These are phyloP conservation scores for Cossypha caffra DNA, from an alignment of 2,797 vertebrate species.

Conservation along the genomic window DNA sequence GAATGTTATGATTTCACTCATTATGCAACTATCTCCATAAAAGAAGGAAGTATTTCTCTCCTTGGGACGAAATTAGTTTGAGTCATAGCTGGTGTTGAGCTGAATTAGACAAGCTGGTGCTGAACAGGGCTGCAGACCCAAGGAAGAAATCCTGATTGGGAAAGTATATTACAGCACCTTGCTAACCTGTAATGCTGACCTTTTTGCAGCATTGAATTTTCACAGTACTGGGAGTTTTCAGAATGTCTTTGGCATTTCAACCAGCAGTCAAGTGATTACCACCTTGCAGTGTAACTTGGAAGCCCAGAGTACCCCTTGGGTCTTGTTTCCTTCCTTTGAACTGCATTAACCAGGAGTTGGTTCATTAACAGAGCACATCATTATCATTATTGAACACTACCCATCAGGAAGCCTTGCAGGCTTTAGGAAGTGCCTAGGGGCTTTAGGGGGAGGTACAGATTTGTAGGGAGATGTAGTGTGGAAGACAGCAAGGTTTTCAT, in stretches of 20 bases:
- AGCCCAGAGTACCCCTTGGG: background rate
- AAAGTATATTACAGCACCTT: background rate
- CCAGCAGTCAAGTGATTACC: background rate
- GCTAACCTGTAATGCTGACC: background rate
- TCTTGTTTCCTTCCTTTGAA: background rate
- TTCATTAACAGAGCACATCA: background rate
- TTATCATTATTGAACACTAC: fast-evolving
- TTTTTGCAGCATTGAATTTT: background rate
- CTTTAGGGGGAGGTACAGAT: background rate
- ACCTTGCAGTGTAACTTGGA: background rate
- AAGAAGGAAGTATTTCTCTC: conserved; percentile 44
- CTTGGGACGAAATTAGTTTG: conserved; percentile 5
- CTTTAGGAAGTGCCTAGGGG: background rate
- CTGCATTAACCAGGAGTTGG: background rate
- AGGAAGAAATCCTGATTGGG: background rate
- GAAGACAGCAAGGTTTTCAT: background rate
- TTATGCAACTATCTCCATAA: background rate
- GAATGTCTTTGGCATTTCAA: background rate
- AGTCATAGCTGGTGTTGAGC: background rate
- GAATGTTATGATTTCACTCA: background rate
- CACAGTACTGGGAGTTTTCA: background rate
- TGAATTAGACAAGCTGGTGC: background rate
- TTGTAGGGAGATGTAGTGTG: background rate
- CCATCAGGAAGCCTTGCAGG: background rate
- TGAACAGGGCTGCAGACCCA: background rate